Base-by-base conservation (phyloP, 1,140 invertebrate species). In the Achroia grisella region DNA sequence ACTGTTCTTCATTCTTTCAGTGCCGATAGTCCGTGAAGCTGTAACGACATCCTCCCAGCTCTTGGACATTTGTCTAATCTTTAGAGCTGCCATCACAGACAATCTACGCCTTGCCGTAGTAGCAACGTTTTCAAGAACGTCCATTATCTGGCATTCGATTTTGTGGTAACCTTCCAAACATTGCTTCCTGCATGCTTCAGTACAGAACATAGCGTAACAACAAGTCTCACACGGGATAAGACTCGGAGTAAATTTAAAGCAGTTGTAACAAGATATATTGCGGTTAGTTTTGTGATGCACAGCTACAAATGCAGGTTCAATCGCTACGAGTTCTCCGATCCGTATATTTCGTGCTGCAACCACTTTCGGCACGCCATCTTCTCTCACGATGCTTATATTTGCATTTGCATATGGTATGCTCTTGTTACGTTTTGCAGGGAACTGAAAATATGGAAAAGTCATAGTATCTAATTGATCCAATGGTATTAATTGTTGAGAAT, bases 141-240 rank as follows among this genome's bases (percentile, higher is more conserved):
- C 36, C 32, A 64, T 52, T 8, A 69, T 48, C 9, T 58, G 32
- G 41, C 65, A 69, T 46, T 69, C 65, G 27, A 52, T 48, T 12
- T 50, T 42, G 35, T 69, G 65, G 36, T 50, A 69, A 10, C 62
- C 49, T 3, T 46, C 9, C 10, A 33, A 11, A 30, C 62, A 58
- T 31, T 42, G 11, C 28, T 41, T 34, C 44, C 50, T 62, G 35
- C 65, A 69, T 31, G 44, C n/a, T 27, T 56, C 43, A 33, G 39
- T 31, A 15, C 62, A 69, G 23, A 62, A 70, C 13, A 66, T 27
- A 30, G 43, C 50, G 31, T 40, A 14, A 35, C 48, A 51, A 17
- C 66, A 70, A n/a, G 10, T 37, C 1, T 61, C 50, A 30, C 66
- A 70, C 1, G 66, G 59, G 14, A 66, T 50, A 33, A 66, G 23